These are phyloP conservation scores for Neoscelio sp. DNA, from an alignment of 2,888 invertebrate genomes.

Conservation along the genomic window DNA sequence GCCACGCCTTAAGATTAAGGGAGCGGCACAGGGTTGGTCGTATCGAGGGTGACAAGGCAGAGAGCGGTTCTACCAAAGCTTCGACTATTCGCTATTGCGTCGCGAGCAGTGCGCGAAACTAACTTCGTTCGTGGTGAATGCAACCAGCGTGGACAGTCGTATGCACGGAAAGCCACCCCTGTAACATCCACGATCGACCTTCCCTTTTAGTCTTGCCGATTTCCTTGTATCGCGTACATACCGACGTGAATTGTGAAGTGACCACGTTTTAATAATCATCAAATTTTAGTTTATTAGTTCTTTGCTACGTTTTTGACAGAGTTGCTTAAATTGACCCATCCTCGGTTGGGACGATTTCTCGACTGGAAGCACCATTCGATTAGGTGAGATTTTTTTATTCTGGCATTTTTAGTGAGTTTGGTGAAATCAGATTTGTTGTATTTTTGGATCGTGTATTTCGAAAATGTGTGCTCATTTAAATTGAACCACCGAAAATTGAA, in stretches of 20 bases:
- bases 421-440: too few species aligned
- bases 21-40: conserved; percentile 75
- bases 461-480: too few species aligned
- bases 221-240: conserved; percentile 28
- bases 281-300: conserved; percentile 5
- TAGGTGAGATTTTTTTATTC: too few species aligned
- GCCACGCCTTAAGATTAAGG: conserved; percentile 76
- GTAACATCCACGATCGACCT: conserved; percentile 47
- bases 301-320: neutral
- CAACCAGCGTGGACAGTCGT: conserved; percentile 69
- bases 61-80: conserved; percentile 75
- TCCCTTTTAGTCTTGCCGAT: conserved; percentile 28
- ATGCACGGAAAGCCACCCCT: conserved; percentile 62
- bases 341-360: too few species aligned
- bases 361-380: too few species aligned
- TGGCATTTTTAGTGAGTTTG: too few species aligned
- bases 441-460: too few species aligned
- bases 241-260: conserved; percentile 56
- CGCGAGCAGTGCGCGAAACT: conserved; percentile 64
- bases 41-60: conserved; percentile 75
- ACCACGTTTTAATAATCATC: conserved; percentile 13
- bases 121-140: conserved; percentile 61
- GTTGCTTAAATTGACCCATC: too few species aligned
- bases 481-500: too few species aligned
- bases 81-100: conserved; percentile 67